Base-by-base conservation (phyloP, 2,888 invertebrate species). In the Noctua janthina region DNA sequence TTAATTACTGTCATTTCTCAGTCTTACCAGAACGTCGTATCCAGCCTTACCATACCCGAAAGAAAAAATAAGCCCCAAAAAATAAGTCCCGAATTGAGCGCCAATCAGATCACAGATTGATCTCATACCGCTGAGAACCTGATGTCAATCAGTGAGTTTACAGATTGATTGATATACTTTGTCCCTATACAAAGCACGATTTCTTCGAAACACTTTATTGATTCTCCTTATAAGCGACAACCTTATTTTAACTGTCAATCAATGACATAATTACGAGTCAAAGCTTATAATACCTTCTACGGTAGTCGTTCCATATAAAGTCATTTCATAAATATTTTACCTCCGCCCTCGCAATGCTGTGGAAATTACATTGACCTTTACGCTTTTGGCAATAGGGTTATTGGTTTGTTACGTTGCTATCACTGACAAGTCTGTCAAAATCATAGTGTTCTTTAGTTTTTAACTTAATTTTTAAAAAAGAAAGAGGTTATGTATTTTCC, bases 231-330 rank as follows among this genome's bases (percentile, higher is more conserved):
- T 68, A 84, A 46, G 72, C 66, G 49, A 51, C 83, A 85, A 83
- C 79, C 78, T 78, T 85, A 72, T 72, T 43, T 74, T 69, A 70
- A 20, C 82, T 79, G 86, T 85, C 86, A 84, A 86, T 85, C 88
- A 90, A 87, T 86, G 81, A 86, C 84, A 84, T 85, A 86, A 90
- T 92, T 88, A 81, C 71, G 56, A 74, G 17, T 68, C 70, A 78
- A 87, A 84, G 84, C 71, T 71, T 82, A 82, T 79, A 74, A 71
- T 80, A 64, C 78, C 82, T 72, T 83, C 15, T 80, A 87, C 15
- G 71, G 77, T 67, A 75, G 70, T 13, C 64, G 74, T 84, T 74
- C 49, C 8, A 7, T 46, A 11, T 20, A 17, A 7, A 66, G 66
- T 66, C 10, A 0, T 66, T 39, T 66, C 5, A 66, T 39, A 20